These are phyloP conservation scores for Elysia crispata DNA, from an alignment of 2,888 invertebrate species.

Conservation along the genomic window DNA sequence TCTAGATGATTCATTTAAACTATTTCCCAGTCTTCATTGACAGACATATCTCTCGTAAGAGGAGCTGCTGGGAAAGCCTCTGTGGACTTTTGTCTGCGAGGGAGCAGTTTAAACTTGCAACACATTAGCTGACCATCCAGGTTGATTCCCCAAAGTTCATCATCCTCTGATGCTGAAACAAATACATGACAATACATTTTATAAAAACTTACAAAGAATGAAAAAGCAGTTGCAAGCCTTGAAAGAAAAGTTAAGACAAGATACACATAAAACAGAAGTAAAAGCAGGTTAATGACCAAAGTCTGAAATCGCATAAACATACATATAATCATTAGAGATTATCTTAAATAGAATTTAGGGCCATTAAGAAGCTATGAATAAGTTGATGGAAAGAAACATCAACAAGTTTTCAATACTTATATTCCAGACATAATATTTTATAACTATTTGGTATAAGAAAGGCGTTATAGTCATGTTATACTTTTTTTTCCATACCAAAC, in stretches of 20 bases:
- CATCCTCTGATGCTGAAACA: slow-evolving; percentile 61
- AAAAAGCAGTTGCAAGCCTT: no score
- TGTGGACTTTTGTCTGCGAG: slow-evolving; percentile 46
- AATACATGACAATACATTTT: neutral
- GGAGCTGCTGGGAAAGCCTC: slow-evolving; percentile 40
- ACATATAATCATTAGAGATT: no score
- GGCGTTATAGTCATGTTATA: no score
- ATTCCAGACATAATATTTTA: no score
- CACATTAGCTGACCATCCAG: slow-evolving; percentile 63
- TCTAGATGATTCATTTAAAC: slow-evolving; percentile 50
- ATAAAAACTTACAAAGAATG: neutral
- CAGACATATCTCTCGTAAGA: slow-evolving; percentile 51
- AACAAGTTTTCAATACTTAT: no score
- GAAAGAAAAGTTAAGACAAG: neutral
- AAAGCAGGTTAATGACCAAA: no score
- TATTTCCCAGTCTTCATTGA: slow-evolving; percentile 69
- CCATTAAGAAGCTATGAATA: no score
- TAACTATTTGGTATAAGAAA: no score
- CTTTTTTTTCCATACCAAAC: no score
- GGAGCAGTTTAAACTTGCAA: slow-evolving; percentile 59
- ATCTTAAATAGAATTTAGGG: no score
- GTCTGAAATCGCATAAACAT: no score
- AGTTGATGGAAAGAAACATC: no score
- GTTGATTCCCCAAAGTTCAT: slow-evolving; percentile 66
- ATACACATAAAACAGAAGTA: neutral